A percentile compares a stretch with the other conserved stretches of the same genome.
These are phyloP conservation scores for Nannoperca australis DNA, from an alignment of 2,797 vertebrate species.

Conservation along the genomic window DNA sequence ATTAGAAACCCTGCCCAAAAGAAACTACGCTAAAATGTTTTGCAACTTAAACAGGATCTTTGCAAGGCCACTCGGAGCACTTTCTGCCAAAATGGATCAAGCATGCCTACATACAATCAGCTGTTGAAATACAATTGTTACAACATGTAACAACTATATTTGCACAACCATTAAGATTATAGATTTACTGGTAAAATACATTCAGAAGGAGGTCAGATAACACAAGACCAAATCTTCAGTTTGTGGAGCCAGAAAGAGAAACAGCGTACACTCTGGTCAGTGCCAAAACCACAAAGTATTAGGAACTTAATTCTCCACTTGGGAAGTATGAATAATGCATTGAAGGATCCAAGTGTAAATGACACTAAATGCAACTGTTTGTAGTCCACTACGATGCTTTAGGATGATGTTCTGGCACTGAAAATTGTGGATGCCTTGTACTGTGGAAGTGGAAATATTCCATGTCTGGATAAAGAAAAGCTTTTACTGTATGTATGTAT, in stretches of 20 bases:
- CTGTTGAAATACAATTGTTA: constrained; percentile 70
- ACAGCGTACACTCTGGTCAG: constrained; percentile 37
- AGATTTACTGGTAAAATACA: constrained; percentile 78
- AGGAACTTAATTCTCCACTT: constrained; percentile 43
- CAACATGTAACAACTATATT: constrained; percentile 61
- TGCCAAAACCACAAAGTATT: constrained; percentile 28
- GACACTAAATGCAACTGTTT: neutral
- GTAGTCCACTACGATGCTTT: constrained; percentile 1
- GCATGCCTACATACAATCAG: constrained; percentile 86
- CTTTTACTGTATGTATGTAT: neutral
- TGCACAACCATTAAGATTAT: constrained; percentile 69
- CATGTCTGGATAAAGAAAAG: neutral
- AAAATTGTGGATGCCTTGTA: neutral
- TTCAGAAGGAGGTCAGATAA: constrained; percentile 72
- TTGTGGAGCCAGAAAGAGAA: constrained; percentile 48
- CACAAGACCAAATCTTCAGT: constrained; percentile 52
- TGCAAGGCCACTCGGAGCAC: constrained; percentile 87
- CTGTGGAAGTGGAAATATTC: neutral
- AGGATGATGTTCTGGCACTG: neutral
- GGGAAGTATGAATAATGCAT: constrained; percentile 37
- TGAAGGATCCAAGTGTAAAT: constrained; percentile 13
- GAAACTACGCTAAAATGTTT: constrained; percentile 57
- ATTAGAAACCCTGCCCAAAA: constrained; percentile 51
- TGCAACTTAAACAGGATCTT: constrained; percentile 68
- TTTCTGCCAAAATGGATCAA: constrained; percentile 80